These are phyloP conservation scores for Mesorhabditis sp. DNA, from an alignment of 2,888 invertebrate genomes.

Conservation along the genomic window DNA sequence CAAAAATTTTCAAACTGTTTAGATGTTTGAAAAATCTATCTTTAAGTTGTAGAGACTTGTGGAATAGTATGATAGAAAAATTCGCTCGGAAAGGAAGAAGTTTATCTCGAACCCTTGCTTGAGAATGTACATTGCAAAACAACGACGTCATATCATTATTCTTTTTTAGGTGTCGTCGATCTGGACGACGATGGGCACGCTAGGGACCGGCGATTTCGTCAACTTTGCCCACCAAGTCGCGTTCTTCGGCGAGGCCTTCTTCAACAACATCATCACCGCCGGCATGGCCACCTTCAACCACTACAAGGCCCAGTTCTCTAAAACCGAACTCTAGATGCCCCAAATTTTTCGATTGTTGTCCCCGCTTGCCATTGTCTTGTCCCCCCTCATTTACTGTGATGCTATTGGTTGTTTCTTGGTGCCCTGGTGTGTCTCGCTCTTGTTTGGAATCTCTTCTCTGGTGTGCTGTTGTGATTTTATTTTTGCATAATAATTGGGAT, in stretches of 20 bases:
- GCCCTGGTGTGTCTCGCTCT: not conserved
- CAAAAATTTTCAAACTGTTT: not conserved
- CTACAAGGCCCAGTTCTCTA: conserved; percentile 39
- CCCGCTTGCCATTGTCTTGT: not conserved
- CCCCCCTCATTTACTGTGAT: not conserved
- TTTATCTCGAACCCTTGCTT: not conserved
- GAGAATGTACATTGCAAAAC: not conserved
- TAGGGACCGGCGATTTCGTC: conserved; percentile 37
- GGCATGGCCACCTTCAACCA: conserved; percentile 29
- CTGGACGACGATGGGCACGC: conserved; percentile 13
- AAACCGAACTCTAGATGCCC: conserved; percentile 25
- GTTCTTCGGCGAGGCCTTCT: conserved; percentile 23
- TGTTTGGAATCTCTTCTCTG: not conserved
- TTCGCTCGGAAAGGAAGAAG: no score
- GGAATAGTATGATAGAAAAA: no score
- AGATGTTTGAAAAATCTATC: not conserved
- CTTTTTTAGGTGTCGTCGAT: conserved; percentile 18
- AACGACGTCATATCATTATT: conserved; percentile 43
- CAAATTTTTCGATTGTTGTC: not conserved
- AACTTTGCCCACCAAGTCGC: conserved; percentile 25
- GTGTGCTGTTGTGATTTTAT: conserved; percentile 8
- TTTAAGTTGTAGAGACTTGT: not conserved
- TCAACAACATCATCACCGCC: conserved; percentile 23
- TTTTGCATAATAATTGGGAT: conserved; percentile 9
- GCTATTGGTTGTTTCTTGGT: not conserved